Percentiles rank a stretch among this genome's conserved stretches.
These are phyloP conservation scores for Rhinichthys klamathensis DNA, from an alignment of 2,113 vertebrate genomes.

Conservation along the genomic window DNA sequence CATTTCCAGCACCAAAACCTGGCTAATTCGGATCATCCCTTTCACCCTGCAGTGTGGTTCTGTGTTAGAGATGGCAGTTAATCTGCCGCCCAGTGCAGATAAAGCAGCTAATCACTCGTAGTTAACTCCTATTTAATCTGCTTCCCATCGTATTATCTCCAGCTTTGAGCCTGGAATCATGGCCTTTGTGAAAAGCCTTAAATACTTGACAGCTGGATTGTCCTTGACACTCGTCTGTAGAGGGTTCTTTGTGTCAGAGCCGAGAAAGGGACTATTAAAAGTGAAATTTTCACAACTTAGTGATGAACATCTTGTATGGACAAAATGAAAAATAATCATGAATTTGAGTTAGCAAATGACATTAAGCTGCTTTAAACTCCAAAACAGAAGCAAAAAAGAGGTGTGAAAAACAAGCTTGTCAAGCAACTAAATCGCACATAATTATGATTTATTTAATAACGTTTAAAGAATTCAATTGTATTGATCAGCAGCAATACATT, in stretches of 20 bases:
- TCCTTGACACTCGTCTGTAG: slow-evolving; percentile 19
- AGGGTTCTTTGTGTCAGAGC: neutral
- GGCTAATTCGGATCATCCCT: slow-evolving; percentile 65
- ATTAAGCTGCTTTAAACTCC: neutral
- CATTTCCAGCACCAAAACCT: slow-evolving; percentile 44
- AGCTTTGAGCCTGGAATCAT: slow-evolving; percentile 28
- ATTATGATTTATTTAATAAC: neutral
- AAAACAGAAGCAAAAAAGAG: neutral
- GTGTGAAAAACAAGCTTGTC: neutral
- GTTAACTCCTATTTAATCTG: slow-evolving; percentile 54
- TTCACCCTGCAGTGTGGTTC: slow-evolving; percentile 48
- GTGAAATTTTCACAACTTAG: neutral
- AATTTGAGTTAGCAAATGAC: neutral
- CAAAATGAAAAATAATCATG: neutral
- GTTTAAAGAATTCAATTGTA: too few species aligned
- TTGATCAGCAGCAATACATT: too few species aligned
- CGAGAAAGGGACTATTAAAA: neutral
- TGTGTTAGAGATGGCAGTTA: slow-evolving; percentile 57
- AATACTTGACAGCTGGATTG: slow-evolving; percentile 26
- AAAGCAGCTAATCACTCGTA: slow-evolving; percentile 61
- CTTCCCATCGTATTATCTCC: slow-evolving; percentile 65
- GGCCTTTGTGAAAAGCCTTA: slow-evolving; percentile 13
- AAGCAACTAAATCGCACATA: neutral
- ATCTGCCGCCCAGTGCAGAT: slow-evolving; percentile 64
- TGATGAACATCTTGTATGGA: neutral